Base-by-base conservation (phyloP, 2,113 vertebrate genomes). In the Scomber scombrus region DNA sequence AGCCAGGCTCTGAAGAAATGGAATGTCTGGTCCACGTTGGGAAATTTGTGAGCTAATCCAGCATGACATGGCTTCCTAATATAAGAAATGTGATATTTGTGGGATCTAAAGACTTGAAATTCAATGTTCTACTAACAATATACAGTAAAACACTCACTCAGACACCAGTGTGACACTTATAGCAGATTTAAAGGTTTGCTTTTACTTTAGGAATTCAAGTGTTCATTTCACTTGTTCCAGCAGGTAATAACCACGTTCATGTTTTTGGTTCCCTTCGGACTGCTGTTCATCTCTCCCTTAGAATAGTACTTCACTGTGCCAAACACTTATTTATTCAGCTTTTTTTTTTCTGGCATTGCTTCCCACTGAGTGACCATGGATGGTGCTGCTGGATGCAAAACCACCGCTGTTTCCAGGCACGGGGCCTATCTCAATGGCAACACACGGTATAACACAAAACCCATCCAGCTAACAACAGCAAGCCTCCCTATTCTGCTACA, bases 381-480 rank as follows among this genome's bases (percentile, higher is more conserved):
- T 66, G 79, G 65, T 73, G 68, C 78, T 78, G 78, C 82, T 89
- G 80, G 85, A 86, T 85, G 66, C 31, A 11, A 84, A 82, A 61
- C 50, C 43, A 29, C 26, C 11, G 2, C 74, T 63, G 78, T 87
- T 85, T 89, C 79, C 74, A 86, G 88, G 90, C 88, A 82, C n/a
- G 0, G 61, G 81, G 85, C 90, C 87, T 91, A 91, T 93, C 90
- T 81, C 78, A 76, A 74, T 80, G 45, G 84, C 88, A 90, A 60
- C 90, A 92, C 64, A 50, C 71, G 0, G 80, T 60, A 80, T 75
- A 85, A 82, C 56, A 76, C 54, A 72, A 50, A 87, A 86, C 87
- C 71, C 86, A 73, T 92, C 87, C 89, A 90, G 80, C 78, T 62
- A 82, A 86, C 86, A 81, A 89, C 76, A 68, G 67, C 68, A 80